phyloP scores from a whole-genome alignment of 1,140 invertebrate species.

The Bilobella aurantiaca region DNA sequence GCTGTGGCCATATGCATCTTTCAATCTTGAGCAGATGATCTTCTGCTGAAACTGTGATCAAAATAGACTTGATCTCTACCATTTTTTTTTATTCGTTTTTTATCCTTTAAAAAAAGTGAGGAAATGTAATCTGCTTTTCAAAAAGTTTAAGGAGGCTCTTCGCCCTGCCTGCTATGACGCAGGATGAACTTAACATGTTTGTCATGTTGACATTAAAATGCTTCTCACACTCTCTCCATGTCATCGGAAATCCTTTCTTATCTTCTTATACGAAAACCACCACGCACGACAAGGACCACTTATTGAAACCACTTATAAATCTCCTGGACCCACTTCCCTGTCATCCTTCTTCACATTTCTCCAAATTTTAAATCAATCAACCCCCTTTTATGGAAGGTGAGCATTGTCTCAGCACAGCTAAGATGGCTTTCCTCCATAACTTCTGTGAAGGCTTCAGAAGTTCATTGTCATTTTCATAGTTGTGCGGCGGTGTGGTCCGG shows the following conservation, averaged over 20 bases:
- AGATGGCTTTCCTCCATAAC: too few species aligned
- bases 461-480: too few species aligned
- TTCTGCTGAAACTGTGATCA: too few species aligned
- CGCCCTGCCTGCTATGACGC: not conserved
- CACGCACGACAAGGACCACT: not conserved
- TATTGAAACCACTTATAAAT: not conserved
- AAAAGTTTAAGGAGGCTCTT: too few species aligned
- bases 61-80: too few species aligned
- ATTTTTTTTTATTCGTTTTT: too few species aligned
- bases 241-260: not conserved
- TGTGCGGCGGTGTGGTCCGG: too few species aligned
- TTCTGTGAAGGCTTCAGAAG: too few species aligned
- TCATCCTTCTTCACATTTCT: not conserved
- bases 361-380: not conserved
- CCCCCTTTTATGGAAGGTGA: too few species aligned
- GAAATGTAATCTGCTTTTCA: slow-evolving; percentile 1
- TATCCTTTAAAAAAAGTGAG: not conserved
- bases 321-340: not conserved
- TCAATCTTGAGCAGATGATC: too few species aligned
- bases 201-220: not conserved
- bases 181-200: not conserved
- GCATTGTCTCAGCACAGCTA: too few species aligned
- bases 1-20: too few species aligned
- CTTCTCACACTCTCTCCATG: not conserved
- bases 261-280: not conserved